These are phyloP conservation scores for Sternotherus odoratus DNA, from an alignment of 2,797 vertebrate species.

Conservation along the genomic window DNA sequence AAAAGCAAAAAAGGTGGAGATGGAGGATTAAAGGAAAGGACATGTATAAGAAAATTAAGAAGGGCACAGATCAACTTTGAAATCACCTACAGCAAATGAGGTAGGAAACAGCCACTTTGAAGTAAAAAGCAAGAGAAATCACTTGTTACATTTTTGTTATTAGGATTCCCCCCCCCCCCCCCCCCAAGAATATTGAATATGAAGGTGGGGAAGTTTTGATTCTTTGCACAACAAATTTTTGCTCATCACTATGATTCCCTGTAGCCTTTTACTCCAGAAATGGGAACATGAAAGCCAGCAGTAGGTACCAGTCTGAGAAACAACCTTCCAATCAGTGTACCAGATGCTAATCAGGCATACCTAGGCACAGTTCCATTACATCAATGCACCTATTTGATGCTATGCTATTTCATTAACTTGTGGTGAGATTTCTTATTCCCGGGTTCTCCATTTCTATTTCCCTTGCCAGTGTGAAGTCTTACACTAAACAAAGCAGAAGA, in stretches of 20 bases:
- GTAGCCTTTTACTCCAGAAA: neutral
- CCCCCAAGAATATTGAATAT: neutral
- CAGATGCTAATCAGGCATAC: neutral
- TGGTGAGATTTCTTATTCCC: neutral
- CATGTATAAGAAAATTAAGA: neutral
- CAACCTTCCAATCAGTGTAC: neutral
- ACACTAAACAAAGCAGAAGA: neutral
- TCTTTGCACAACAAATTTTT: neutral
- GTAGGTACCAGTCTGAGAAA: neutral
- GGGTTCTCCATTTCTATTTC: neutral
- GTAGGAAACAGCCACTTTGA: neutral
- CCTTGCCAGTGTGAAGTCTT: neutral
- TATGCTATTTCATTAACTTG: neutral
- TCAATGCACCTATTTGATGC: neutral
- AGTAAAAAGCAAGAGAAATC: neutral
- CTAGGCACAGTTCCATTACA: neutral
- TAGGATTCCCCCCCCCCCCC: fast-evolving
- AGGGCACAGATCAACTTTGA: neutral
- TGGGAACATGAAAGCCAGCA: neutral
- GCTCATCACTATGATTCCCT: neutral
- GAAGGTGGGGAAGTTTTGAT: neutral
- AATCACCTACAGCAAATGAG: neutral
- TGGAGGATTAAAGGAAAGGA: neutral
- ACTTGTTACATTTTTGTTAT: neutral
- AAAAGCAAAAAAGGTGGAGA: neutral